Evolutionary conservation across 1,140 invertebrate species (phyloP).

Genomic region (Pogonomyrmex barbatus): DNA sequence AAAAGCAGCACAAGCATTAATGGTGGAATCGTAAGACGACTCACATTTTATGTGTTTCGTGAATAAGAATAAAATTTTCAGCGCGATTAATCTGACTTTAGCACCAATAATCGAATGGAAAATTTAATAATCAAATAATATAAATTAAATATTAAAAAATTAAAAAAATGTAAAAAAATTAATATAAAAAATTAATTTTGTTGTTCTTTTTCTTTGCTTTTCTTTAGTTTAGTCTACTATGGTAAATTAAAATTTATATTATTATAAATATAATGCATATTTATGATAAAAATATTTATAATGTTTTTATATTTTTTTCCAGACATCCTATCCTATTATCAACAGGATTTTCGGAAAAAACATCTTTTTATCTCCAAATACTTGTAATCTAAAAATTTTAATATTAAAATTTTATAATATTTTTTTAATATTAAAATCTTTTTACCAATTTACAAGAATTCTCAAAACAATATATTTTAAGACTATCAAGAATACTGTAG

Average conservation of each 20-base stretch:
- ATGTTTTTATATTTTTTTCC: no score
- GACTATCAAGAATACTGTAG: not conserved
- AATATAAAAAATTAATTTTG: not conserved
- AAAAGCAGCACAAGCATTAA: slow-evolving; percentile 1
- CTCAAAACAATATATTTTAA: not conserved
- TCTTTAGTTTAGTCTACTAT: not conserved
- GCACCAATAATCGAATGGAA: not conserved
- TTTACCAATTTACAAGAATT: not conserved
- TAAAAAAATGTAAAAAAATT: no score
- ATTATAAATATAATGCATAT: not conserved
- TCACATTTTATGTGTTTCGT: not conserved
- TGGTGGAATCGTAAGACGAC: not conserved
- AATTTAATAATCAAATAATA: not conserved
- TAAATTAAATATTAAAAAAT: not conserved
- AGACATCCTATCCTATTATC: no score
- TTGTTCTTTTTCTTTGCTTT: not conserved
- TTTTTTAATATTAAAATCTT: not conserved
- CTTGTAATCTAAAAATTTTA: no score
- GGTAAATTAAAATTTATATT: not conserved
- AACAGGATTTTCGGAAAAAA: no score
- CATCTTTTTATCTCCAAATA: no score
- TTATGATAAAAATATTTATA: not conserved
- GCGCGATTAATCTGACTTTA: not conserved
- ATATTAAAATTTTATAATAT: no score
- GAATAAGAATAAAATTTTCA: not conserved